Evolutionary conservation across 2,888 invertebrate species (phyloP), one percentile per base, ranked within the genome.

Genomic region (Tigriopus californicus): DNA sequence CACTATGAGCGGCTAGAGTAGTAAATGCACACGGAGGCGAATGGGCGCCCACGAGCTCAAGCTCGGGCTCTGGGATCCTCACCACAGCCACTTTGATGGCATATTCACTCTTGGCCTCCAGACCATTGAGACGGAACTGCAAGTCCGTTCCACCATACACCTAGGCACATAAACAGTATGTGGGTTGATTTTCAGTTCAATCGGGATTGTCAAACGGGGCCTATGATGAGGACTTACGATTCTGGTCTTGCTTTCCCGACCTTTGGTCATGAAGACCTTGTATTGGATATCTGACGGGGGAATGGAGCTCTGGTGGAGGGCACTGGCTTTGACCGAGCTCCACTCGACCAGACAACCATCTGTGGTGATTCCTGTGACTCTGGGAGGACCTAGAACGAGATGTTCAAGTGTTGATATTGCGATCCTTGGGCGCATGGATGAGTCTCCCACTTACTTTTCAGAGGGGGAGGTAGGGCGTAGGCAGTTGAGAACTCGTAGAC

Each of bases 391-490:
- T 56, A 5, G 15, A 41, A 54, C 18, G 11, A 4, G n/a, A 47
- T n/a, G n/a, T n/a, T n/a, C n/a, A n/a, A n/a, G n/a, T n/a, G n/a
- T n/a, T n/a, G n/a, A n/a, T n/a, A n/a, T n/a, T n/a, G n/a, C n/a
- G n/a, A n/a, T n/a, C n/a, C n/a, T n/a, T n/a, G n/a, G n/a, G n/a
- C n/a, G n/a, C n/a, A n/a, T n/a, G n/a, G n/a, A n/a, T n/a, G n/a
- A n/a, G n/a, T n/a, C n/a, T n/a, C n/a, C 20, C n/a, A 46, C 58
- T 59, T 66, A 76, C 77, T 73, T 76, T 83, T 85, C 51, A 86
- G 77, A 62, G 82, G 79, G 59, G 83, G 80, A 40, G 91, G 92
- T 61, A 88, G 83, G 41, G 90, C 83, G 64, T 82, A 77, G 61
- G 74, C 76, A 41, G 92, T 92, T 65, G 75, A 74, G 70, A 83